A percentile compares a stretch with the other conserved stretches of the same genome.
Evolutionary conservation across 2,888 invertebrate species (phyloP).

Genomic region (Steinernema carpocapsae): DNA sequence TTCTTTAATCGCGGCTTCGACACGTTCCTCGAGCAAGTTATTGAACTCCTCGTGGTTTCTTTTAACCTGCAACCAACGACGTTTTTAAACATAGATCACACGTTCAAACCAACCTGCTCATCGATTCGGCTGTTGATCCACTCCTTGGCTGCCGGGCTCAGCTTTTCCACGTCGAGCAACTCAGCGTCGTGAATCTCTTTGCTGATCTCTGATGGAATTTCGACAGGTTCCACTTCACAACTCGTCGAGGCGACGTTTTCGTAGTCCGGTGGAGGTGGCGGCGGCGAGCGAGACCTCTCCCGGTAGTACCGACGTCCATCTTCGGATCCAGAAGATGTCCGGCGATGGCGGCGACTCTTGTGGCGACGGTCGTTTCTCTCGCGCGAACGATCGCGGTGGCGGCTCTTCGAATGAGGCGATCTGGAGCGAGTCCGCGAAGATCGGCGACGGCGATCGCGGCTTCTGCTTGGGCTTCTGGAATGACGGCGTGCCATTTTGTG

Average conservation of each 20-base stretch:
- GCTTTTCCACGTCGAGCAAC: not conserved
- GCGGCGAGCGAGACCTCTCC: conserved; percentile 17
- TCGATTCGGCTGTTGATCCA: not conserved
- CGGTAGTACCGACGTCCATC: not conserved
- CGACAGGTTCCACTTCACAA: not conserved
- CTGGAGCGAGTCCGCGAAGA: not conserved
- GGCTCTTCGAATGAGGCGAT: conserved; percentile 3
- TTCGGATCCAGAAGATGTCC: not conserved
- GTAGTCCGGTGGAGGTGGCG: not conserved
- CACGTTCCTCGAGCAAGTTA: not conserved
- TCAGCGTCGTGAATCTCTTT: not conserved
- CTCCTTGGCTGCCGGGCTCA: conserved; percentile 9
- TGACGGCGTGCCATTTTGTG: not conserved
- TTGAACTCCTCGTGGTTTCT: not conserved
- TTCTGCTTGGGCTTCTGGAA: conserved; percentile 1
- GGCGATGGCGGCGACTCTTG: not conserved
- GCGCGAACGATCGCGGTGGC: not conserved
- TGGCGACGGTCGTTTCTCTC: not conserved
- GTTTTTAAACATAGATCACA: not conserved
- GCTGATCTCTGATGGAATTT: not conserved
- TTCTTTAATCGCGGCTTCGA: not conserved
- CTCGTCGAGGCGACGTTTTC: not conserved
- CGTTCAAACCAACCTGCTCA: not conserved
- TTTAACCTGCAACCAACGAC: not conserved
- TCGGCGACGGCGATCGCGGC: conserved; percentile 21